Percentiles rank a stretch among this genome's conserved stretches.
Evolutionary conservation across 2,113 vertebrate species (phyloP).

Genomic region (Desmodus rotundus): DNA sequence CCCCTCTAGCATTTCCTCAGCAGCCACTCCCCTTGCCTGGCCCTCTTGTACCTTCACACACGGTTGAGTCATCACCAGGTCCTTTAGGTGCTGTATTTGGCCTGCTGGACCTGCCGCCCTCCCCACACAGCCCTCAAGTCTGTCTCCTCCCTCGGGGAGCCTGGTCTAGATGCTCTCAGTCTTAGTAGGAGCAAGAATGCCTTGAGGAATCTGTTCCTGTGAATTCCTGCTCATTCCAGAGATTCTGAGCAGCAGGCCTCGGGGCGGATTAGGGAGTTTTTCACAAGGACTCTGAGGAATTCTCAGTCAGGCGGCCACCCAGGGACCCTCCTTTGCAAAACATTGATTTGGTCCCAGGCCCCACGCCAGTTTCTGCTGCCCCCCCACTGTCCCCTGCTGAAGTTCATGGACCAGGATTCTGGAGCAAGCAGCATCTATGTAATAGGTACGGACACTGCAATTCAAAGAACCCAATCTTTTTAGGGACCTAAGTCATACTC

Average conservation of each 20-base stretch:
- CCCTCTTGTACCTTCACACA: no score
- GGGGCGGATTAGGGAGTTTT: neutral
- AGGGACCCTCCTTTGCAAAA: neutral
- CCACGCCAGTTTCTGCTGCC: neutral
- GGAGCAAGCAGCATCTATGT: neutral
- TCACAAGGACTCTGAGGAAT: neutral
- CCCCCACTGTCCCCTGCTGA: neutral
- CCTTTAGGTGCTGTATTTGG: neutral
- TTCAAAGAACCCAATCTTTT: neutral
- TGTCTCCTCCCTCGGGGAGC: neutral
- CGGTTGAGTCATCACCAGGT: neutral
- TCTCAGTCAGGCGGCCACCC: neutral
- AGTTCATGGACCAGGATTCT: neutral
- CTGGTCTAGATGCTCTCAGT: neutral
- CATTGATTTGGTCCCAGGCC: neutral
- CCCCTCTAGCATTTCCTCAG: neutral
- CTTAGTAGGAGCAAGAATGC: neutral
- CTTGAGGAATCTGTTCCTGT: neutral
- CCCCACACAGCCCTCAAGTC: neutral
- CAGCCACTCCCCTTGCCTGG: no score
- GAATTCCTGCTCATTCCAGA: neutral
- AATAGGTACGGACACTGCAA: neutral
- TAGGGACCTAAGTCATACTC: neutral
- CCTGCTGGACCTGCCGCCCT: no score
- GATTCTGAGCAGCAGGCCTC: neutral